phyloP scores from a whole-genome alignment of 2,113 vertebrate genomes.

The Menura novaehollandiae region DNA sequence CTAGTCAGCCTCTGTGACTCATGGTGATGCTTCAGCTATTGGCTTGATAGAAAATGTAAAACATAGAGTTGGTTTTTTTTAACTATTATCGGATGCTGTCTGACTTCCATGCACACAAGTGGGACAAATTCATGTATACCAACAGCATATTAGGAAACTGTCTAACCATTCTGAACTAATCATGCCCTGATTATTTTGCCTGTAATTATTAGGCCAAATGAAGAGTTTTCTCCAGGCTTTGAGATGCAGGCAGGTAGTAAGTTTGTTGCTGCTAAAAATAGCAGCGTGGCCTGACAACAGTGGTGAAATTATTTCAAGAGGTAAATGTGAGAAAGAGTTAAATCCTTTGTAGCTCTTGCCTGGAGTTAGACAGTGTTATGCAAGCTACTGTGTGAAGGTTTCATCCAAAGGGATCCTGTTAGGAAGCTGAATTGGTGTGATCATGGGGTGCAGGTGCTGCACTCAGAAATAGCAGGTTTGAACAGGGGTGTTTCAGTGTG shows the following conservation, averaged over 20 bases:
- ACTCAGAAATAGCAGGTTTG: background rate
- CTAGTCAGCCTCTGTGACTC: slow-evolving; percentile 17
- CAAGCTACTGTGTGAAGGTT: background rate
- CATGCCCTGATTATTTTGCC: background rate
- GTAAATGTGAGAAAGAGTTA: background rate
- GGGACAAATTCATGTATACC: background rate
- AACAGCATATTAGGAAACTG: background rate
- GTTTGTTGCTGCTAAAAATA: background rate
- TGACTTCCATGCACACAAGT: background rate
- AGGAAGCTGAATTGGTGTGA: background rate
- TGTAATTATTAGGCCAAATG: background rate
- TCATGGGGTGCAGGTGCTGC: background rate
- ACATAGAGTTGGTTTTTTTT: background rate
- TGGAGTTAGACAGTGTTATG: background rate
- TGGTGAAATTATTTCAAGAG: background rate
- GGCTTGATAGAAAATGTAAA: background rate
- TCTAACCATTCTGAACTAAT: background rate
- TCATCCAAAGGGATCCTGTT: background rate
- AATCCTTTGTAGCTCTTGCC: background rate
- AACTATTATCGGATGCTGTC: background rate
- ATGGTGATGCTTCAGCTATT: background rate
- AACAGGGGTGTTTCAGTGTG: no score
- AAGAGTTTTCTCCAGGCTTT: background rate
- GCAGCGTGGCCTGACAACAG: background rate
- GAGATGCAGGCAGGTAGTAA: background rate